Percentiles rank a stretch among this genome's conserved stretches.
phyloP scores from a whole-genome alignment of 2,888 invertebrate species.

The Ganaspis brasiliensis region DNA sequence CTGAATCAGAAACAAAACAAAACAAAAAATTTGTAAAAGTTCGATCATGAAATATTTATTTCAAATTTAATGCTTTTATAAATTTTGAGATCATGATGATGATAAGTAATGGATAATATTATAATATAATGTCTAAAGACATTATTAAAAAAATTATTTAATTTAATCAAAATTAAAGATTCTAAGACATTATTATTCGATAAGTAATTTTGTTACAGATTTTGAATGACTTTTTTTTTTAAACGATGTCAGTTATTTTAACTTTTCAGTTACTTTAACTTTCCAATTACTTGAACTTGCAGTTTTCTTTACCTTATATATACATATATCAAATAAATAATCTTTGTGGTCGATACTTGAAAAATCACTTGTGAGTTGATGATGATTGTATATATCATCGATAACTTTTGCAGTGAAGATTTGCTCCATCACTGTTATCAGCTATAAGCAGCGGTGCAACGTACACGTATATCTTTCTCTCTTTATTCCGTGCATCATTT shows the following conservation, averaged over 20 bases:
- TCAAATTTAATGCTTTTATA: not conserved
- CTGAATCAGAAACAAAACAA: constrained; percentile 31
- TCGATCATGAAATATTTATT: constrained; percentile 32
- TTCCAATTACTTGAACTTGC: not conserved
- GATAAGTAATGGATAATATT: no score
- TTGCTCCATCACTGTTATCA: not conserved
- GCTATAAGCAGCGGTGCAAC: constrained; percentile 54
- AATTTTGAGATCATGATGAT: not conserved
- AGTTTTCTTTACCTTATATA: no score
- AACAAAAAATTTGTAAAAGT: constrained; percentile 32
- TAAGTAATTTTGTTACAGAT: not conserved
- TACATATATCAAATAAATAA: not conserved
- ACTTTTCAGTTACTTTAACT: not conserved
- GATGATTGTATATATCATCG: constrained; percentile 15
- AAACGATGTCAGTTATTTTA: no score
- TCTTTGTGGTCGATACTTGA: not conserved
- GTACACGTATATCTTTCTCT: constrained; percentile 61
- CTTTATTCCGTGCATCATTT: constrained; percentile 55
- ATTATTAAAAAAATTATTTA: no score
- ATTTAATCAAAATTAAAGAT: no score
- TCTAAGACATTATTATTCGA: not conserved
- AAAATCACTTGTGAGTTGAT: constrained; percentile 45
- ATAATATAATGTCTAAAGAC: no score
- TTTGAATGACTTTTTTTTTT: not conserved
- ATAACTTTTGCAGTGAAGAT: not conserved